These are phyloP conservation scores for Dione vanillae DNA, from an alignment of 2,888 invertebrate species.

Conservation along the genomic window DNA sequence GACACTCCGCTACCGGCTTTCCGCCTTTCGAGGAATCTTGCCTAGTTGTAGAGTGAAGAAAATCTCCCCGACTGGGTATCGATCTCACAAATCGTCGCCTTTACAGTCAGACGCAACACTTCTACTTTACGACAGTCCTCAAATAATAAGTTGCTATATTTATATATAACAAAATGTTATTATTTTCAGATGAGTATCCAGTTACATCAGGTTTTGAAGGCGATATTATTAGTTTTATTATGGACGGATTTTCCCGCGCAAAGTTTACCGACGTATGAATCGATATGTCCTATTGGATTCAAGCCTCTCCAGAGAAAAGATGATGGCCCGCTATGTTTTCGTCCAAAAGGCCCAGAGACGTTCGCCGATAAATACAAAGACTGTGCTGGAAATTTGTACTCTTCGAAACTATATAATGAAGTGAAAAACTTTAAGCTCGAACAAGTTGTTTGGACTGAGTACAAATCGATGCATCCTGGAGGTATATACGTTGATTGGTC, in stretches of 20 bases:
- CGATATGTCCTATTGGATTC: slow-evolving; percentile 72
- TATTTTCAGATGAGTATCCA: slow-evolving; percentile 39
- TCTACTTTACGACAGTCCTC: too few relatives aligned
- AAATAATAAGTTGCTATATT: too few relatives aligned
- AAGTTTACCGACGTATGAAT: slow-evolving; percentile 4
- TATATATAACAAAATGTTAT: neutral
- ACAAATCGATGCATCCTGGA: slow-evolving; percentile 69
- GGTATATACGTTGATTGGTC: slow-evolving; percentile 76
- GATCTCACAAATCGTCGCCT: too few relatives aligned
- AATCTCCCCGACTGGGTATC: too few relatives aligned
- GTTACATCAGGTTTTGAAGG: neutral
- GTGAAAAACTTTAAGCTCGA: slow-evolving; percentile 58
- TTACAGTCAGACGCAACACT: too few relatives aligned
- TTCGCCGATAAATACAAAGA: slow-evolving; percentile 67
- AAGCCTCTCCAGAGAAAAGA: slow-evolving; percentile 55
- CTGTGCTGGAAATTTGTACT: slow-evolving; percentile 71
- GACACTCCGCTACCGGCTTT: too few relatives aligned
- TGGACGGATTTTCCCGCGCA: slow-evolving; percentile 24
- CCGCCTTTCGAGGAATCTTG: too few relatives aligned
- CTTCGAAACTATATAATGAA: slow-evolving; percentile 59
- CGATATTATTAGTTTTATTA: slow-evolving; percentile 30
- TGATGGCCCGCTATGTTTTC: slow-evolving; percentile 63
- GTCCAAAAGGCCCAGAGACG: slow-evolving; percentile 70
- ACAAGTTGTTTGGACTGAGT: slow-evolving; percentile 73
- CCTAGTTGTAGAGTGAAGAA: too few relatives aligned